phyloP scores from a whole-genome alignment of 1,140 invertebrate species.

The Zaprionus lachaisei region DNA sequence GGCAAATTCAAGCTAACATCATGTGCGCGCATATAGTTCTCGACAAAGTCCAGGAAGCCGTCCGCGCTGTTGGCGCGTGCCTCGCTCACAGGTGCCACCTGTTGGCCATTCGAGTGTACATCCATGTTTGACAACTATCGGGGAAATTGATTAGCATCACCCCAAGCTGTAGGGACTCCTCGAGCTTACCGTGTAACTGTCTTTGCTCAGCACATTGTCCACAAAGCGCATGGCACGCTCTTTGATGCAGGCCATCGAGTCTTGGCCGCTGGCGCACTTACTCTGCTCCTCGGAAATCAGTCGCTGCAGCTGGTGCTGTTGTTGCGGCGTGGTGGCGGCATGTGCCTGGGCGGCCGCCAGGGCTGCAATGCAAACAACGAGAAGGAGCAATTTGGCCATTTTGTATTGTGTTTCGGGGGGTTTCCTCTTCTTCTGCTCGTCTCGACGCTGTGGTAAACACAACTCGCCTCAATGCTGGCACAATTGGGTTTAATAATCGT shows the following conservation, averaged over 20 bases:
- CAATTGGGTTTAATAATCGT: slow-evolving; percentile 84
- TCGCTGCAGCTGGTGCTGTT: slow-evolving; percentile 89
- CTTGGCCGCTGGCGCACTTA: slow-evolving; percentile 89
- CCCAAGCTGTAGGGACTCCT: neutral
- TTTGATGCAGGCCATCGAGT: slow-evolving; percentile 92
- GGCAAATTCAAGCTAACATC: slow-evolving; percentile 91
- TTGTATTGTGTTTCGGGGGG: slow-evolving; percentile 28
- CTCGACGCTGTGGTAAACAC: slow-evolving; percentile 59
- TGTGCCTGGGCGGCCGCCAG: slow-evolving; percentile 53
- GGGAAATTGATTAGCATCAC: neutral
- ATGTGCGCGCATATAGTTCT: slow-evolving; percentile 90
- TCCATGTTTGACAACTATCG: slow-evolving; percentile 86
- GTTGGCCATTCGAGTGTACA: slow-evolving; percentile 89
- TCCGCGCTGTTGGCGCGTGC: slow-evolving; percentile 85
- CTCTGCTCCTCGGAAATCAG: slow-evolving; percentile 90
- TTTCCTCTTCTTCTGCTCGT: neutral
- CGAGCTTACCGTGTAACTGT: slow-evolving; percentile 89
- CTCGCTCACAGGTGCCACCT: slow-evolving; percentile 85
- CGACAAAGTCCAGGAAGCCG: slow-evolving; percentile 87
- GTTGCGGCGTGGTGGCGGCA: slow-evolving; percentile 87
- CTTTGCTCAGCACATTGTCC: slow-evolving; percentile 91
- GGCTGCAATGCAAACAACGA: slow-evolving; percentile 58
- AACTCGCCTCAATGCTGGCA: slow-evolving; percentile 79
- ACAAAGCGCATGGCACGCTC: slow-evolving; percentile 91
- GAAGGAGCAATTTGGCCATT: slow-evolving; percentile 75